These are phyloP conservation scores for Anthopleura sola DNA, from an alignment of 64 coral and sea anemone genomes.

Conservation along the genomic window DNA sequence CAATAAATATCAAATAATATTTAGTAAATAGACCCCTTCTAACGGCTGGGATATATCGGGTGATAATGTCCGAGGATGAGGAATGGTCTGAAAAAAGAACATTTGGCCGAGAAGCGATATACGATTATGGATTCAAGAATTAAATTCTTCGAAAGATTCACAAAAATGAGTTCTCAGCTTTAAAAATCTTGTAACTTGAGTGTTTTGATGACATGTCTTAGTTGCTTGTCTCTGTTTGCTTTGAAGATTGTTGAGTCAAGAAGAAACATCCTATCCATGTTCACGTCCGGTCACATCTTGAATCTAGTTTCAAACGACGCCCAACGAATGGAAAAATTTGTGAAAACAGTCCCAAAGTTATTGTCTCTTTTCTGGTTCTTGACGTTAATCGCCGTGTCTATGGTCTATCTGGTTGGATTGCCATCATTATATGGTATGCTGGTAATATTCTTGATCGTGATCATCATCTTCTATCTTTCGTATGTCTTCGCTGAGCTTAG, in stretches of 20 bases:
- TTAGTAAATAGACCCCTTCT: no score
- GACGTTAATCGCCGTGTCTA: no score
- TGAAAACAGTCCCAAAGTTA: not conserved
- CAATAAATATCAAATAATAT: no score
- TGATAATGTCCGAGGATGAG: no score
- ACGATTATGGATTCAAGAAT: no score
- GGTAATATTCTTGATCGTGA: conserved; percentile 8
- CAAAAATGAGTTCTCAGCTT: no score
- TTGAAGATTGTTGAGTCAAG: conserved; percentile 7
- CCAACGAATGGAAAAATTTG: not conserved
- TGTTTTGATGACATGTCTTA: no score
- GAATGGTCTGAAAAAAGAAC: no score
- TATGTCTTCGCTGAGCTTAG: conserved; percentile 1
- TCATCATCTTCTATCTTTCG: not conserved
- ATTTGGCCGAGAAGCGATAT: no score
- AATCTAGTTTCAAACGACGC: conserved; percentile 17
- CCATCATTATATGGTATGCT: conserved; percentile 27
- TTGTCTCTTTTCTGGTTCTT: conserved; percentile 13
- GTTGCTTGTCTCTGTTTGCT: not conserved
- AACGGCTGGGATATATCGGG: no score
- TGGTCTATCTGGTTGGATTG: conserved; percentile 21
- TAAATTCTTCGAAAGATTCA: no score
- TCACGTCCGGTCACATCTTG: not conserved
- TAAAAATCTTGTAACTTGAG: no score
- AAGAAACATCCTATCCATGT: not conserved